Percentiles rank a stretch among this genome's conserved stretches.
Conservation (phyloP, 2,888 invertebrate genomes). For the Drosophila robusta region DNA sequence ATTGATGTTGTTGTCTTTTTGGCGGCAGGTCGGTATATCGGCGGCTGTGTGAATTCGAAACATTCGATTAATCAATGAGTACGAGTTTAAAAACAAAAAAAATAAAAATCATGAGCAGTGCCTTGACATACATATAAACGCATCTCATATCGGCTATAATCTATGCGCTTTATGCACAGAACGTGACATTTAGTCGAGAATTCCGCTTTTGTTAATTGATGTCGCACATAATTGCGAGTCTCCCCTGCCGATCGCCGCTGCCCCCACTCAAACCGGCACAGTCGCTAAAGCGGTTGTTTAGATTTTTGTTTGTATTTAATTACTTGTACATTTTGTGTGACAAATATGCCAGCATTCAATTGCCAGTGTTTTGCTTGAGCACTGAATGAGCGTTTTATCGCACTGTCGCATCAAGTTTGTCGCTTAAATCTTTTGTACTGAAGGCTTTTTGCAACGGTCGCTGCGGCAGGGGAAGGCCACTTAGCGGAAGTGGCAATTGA, state of each 20-base stretch:
- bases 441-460: conserved; percentile 56
- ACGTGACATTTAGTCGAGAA: conserved; percentile 64
- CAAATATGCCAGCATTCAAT: conserved; percentile 52
- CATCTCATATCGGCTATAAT: conserved; percentile 50
- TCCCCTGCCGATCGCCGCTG: background rate
- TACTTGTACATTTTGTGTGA: conserved; percentile 37
- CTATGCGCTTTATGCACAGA: conserved; percentile 62
- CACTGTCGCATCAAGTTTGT: conserved; percentile 59
- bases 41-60: conserved; percentile 52
- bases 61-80: conserved; percentile 12
- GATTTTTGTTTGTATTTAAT: conserved; percentile 32
- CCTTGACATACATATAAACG: conserved; percentile 63
- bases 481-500: conserved; percentile 60
- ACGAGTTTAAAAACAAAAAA: background rate
- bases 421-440: conserved; percentile 57
- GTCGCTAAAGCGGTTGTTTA: conserved; percentile 29
- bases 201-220: conserved; percentile 37
- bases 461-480: conserved; percentile 54
- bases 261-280: conserved; percentile 33
- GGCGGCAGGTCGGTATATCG: conserved; percentile 86
- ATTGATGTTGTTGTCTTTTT: conserved; percentile 87
- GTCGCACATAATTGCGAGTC: conserved; percentile 39
- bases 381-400: conserved; percentile 43
- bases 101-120: conserved; percentile 10
- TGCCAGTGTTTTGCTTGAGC: conserved; percentile 38